Evolutionary conservation across 37 sponge, comb jelly and placozoan species (phyloP).

Genomic region (Aplysina aerophoba): DNA sequence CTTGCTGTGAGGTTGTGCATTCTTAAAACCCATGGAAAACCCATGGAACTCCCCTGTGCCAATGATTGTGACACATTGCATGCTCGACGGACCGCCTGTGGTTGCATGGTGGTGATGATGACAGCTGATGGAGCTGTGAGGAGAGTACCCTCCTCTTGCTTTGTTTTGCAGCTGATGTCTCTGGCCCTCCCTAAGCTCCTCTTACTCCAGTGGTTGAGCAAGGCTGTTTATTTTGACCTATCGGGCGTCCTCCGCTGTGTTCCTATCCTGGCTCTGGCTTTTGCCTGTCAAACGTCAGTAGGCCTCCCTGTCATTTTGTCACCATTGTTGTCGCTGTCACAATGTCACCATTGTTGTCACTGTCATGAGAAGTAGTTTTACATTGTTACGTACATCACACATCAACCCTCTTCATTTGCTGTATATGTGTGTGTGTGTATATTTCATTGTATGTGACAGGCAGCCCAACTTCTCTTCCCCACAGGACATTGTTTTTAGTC

Average conservation of each 20-base stretch:
- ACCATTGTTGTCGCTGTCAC: neutral
- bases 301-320: neutral
- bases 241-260: constrained; percentile 63
- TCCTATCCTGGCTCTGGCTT: constrained; percentile 79
- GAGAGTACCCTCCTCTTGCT: neutral
- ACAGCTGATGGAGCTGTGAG: too few relatives aligned
- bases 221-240: neutral
- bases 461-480: neutral
- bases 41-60: neutral
- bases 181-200: neutral
- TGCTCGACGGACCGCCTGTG: too few relatives aligned
- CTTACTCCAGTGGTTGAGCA: neutral
- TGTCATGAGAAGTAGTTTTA: neutral
- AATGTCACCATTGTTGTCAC: neutral
- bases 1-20: neutral
- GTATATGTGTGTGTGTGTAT: neutral
- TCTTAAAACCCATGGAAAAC: neutral
- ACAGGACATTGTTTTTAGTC: constrained; percentile 72
- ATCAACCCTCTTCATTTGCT: neutral
- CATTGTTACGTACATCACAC: too few relatives aligned
- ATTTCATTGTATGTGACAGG: neutral
- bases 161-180: neutral
- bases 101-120: too few relatives aligned
- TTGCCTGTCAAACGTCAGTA: constrained; percentile 80
- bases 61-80: too few relatives aligned